phyloP scores from a whole-genome alignment of 2,888 invertebrate genomes.

The Strigamia transsilvanica region DNA sequence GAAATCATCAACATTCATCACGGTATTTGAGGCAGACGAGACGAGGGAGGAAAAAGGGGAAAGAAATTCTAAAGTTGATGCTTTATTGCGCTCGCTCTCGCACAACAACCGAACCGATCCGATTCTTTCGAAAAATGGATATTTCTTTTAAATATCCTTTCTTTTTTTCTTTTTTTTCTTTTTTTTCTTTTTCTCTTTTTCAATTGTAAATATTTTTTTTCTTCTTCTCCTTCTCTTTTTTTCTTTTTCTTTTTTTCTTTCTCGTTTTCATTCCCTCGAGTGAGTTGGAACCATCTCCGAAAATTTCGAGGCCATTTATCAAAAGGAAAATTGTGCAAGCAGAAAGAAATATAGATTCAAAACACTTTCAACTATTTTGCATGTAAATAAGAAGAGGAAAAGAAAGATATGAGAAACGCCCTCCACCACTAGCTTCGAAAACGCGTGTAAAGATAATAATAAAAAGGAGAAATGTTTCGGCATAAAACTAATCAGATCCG shows the following conservation, averaged over 20 bases:
- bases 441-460: neutral
- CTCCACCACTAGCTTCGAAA: neutral
- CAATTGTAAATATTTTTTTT: constrained; percentile 6
- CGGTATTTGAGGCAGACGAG: constrained; percentile 37
- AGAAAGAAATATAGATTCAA: constrained; percentile 24
- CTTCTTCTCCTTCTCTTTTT: neutral
- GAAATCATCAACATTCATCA: constrained; percentile 48
- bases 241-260: neutral
- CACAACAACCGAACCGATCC: neutral
- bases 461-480: neutral
- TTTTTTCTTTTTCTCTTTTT: neutral
- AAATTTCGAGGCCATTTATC: constrained; percentile 26
- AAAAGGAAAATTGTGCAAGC: constrained; percentile 11
- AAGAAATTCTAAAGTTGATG: constrained; percentile 20
- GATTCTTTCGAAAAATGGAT: neutral
- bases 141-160: neutral
- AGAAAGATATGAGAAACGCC: neutral
- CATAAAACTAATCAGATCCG: constrained; percentile 14
- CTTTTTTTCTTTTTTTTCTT: neutral
- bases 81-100: neutral
- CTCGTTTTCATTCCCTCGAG: constrained; percentile 16
- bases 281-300: constrained; percentile 17
- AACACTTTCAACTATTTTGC: constrained; percentile 29
- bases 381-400: constrained; percentile 23
- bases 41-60: neutral